Percentiles rank a stretch among this genome's conserved stretches.
Evolutionary conservation across 1,140 invertebrate species (phyloP).

Genomic region (Idris sp.): DNA sequence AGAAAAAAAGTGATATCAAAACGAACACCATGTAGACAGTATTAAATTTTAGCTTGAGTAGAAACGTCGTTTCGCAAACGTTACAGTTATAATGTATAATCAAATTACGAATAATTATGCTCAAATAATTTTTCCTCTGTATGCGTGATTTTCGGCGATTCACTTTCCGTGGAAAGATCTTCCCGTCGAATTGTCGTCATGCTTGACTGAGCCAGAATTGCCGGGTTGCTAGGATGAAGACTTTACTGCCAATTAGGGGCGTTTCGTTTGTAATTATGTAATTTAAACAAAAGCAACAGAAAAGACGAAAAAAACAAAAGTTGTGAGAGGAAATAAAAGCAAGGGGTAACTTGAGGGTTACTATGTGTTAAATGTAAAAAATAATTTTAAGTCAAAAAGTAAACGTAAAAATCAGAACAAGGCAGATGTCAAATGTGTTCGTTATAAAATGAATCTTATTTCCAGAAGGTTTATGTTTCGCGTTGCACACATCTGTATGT

Average conservation of each 20-base stretch:
- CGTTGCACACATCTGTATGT: constrained; percentile 44
- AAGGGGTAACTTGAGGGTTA: constrained; percentile 25
- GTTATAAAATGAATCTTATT: constrained; percentile 36
- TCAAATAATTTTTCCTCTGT: constrained; percentile 31
- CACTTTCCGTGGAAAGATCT: background rate
- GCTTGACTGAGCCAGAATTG: constrained; percentile 46
- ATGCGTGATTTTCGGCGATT: background rate
- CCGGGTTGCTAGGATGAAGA: constrained; percentile 21
- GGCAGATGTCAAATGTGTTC: constrained; percentile 51
- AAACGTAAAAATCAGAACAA: constrained; percentile 29
- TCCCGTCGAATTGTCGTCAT: constrained; percentile 18
- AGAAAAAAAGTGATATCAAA: constrained; percentile 34
- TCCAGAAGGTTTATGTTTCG: constrained; percentile 7
- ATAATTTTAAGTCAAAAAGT: constrained; percentile 30
- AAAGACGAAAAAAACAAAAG: background rate
- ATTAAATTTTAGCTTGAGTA: constrained; percentile 51
- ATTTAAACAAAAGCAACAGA: constrained; percentile 8
- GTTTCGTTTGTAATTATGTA: constrained; percentile 46
- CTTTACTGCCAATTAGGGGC: constrained; percentile 41
- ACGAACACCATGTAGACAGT: constrained; percentile 49
- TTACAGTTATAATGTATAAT: constrained; percentile 21
- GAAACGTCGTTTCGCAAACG: constrained; percentile 10
- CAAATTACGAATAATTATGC: constrained; percentile 34
- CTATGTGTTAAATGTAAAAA: constrained; percentile 49
- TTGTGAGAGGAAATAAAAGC: too few relatives aligned